Evolutionary conservation across 2,888 invertebrate species (phyloP).

Genomic region (Pandemis cinnamomeana): DNA sequence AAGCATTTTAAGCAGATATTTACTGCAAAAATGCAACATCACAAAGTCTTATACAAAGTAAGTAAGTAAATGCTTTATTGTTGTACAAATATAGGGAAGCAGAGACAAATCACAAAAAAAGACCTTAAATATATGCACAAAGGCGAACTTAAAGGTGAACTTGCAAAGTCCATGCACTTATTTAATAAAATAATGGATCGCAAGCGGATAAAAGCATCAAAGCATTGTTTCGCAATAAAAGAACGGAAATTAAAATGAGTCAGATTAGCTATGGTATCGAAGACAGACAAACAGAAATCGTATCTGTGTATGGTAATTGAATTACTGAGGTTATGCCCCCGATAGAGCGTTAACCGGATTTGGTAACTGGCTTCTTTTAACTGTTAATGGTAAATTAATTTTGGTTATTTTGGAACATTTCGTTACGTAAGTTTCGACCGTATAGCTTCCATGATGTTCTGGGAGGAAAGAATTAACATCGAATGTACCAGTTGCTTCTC

Average conservation of each 20-base stretch:
- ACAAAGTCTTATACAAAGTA: neutral
- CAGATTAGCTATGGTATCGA: constrained; percentile 12
- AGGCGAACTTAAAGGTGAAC: too few relatives aligned
- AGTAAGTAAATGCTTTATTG: too few relatives aligned
- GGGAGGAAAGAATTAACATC: too few relatives aligned
- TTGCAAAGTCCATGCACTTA: neutral
- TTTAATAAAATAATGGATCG: neutral
- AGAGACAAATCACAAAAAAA: too few relatives aligned
- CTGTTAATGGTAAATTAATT: constrained; percentile 14
- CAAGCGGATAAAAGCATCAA: neutral
- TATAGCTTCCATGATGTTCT: too few relatives aligned
- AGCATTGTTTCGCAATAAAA: constrained; percentile 10
- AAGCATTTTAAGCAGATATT: too few relatives aligned
- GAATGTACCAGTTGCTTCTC: too few relatives aligned
- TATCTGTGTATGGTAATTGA: constrained; percentile 63
- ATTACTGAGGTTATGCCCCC: constrained; percentile 71
- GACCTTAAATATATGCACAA: too few relatives aligned
- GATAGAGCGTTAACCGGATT: constrained; percentile 54
- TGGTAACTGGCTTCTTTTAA: constrained; percentile 25
- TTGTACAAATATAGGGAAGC: too few relatives aligned
- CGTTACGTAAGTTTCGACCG: neutral
- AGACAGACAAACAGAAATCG: constrained; percentile 48
- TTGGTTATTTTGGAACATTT: neutral
- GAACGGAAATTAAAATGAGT: constrained; percentile 21
- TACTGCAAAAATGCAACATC: too few relatives aligned